Evolutionary conservation across 1,140 invertebrate species (phyloP), one percentile per base, ranked within the genome.

Genomic region (Drosophila miranda): DNA sequence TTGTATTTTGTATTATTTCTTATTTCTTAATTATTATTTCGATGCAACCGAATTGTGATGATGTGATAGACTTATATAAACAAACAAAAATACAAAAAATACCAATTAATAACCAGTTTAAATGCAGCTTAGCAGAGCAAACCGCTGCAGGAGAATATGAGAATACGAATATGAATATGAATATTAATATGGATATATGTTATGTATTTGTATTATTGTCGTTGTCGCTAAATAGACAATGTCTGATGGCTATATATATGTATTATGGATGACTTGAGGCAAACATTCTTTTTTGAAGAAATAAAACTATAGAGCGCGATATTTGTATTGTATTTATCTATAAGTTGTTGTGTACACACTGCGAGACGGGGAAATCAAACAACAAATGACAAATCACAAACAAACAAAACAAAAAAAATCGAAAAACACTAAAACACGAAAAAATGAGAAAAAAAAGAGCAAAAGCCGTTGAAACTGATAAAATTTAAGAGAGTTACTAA

Each of bases 51-150:
- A 86, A 86, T 87, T 86, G 82, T 86, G 82, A 86, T 86, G 82
- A 86, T 86, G 82, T 86, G 82, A 86, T 86, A 86, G 82, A 86
- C 82, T 86, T 86, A 86, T 84, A 84, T 82, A 86, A 86, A 69
- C 63, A 67, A 68, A 68, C 61, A 60, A 75, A 76, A 73, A 73
- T 73, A 74, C 70, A 74, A 76, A 76, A 60, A 42, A 72, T 83
- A 83, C 75, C 71, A 83, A 84, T 83, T 78, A 82, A 82, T 78
- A 81, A 86, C 58, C 82, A 74, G 84, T 72, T 80, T 62, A 73
- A 80, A 75, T 54, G 56, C 75, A 75, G 61, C 59, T 73, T 74
- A 62, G 59, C 63, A 62, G 60, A 62, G 60, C 57, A 60, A 49
- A 28, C 50, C 38, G 60, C 49, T 28, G 42, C n/a, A 43, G 30